Conservation (phyloP, 2,797 vertebrate genomes). For the Diceros bicornis region DNA sequence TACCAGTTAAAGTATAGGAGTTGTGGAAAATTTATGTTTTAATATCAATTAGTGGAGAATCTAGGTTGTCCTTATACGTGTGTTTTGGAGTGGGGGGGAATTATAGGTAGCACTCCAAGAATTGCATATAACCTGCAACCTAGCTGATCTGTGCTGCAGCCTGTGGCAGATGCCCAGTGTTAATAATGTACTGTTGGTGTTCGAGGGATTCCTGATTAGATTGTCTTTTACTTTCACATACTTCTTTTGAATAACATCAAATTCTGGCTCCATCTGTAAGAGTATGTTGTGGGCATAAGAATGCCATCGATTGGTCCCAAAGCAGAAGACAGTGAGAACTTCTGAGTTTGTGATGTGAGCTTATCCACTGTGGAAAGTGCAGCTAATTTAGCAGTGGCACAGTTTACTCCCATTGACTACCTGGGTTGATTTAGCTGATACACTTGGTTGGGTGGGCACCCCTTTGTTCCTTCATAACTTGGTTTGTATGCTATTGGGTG, state of each 20-base stretch:
- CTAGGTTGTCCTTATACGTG: neutral
- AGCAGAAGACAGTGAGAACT: neutral
- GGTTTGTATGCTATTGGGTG: neutral
- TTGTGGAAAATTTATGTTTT: neutral
- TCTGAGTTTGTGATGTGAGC: neutral
- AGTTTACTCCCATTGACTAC: neutral
- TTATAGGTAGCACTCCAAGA: neutral
- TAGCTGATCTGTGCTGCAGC: too few species aligned
- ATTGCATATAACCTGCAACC: accelerated
- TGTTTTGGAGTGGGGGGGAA: neutral
- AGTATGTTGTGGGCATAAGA: neutral
- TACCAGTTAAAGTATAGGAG: neutral
- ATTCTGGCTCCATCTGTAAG: neutral
- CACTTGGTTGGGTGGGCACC: neutral
- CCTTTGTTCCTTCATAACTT: neutral
- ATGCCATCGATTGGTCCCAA: neutral
- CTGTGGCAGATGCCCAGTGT: neutral
- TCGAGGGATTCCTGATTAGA: neutral
- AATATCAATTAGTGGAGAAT: neutral
- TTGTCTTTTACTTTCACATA: neutral
- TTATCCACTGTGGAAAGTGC: neutral
- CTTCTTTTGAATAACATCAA: neutral
- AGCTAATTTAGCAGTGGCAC: too few species aligned
- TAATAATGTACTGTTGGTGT: neutral
- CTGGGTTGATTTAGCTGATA: neutral